Evolutionary conservation across 2,888 invertebrate species (phyloP), one percentile per base, ranked within the genome.

Genomic region (Callinectes sapidus): DNA sequence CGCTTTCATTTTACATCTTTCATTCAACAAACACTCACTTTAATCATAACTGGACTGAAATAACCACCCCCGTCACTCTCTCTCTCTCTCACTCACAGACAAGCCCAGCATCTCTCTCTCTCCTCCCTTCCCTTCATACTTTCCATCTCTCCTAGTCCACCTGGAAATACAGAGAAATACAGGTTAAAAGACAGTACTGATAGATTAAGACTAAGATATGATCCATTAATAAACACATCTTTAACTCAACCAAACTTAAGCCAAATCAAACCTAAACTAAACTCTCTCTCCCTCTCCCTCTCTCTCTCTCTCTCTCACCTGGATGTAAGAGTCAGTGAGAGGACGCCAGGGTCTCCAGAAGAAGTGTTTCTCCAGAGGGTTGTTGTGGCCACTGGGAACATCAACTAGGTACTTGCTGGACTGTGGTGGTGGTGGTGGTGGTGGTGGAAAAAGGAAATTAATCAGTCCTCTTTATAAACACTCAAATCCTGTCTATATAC

Each of bases 361-460:
- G 32, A 90, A 90, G n/a, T 71, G 32, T 10, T 85, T 42, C 3
- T 94, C 94, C 54, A 94, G 85, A 5, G 94, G 92, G 23, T 87
- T 92, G 92, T 94, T 94, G 87, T 94, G 94, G n/a, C 90, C 39
- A 66, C 92, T 93, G 32, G 91, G 91, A 54, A 90, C 91, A 61
- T 94, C 92, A 39, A 94, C 88, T 13, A 94, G n/a, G 66, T 92
- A 88, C 71, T 94, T 94, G 39, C 91, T 90, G 87, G 94, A 91
- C 94, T 94, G 88, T 16, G 89, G 48, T 23, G 86, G 89, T 32
- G 42, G 28, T 5, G n/a, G 90, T 16, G n/a, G 32, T 28, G 10
- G 39, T 14, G 28, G 10, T n/a, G 13, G n/a, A 0, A 32, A 23
- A n/a, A 71, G n/a, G 71, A 71, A n/a, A n/a, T n/a, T n/a, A n/a